Evolutionary conservation across 2,797 vertebrate genomes (phyloP), one percentile per base, ranked within the genome.

Genomic region (Nannoperca australis): DNA sequence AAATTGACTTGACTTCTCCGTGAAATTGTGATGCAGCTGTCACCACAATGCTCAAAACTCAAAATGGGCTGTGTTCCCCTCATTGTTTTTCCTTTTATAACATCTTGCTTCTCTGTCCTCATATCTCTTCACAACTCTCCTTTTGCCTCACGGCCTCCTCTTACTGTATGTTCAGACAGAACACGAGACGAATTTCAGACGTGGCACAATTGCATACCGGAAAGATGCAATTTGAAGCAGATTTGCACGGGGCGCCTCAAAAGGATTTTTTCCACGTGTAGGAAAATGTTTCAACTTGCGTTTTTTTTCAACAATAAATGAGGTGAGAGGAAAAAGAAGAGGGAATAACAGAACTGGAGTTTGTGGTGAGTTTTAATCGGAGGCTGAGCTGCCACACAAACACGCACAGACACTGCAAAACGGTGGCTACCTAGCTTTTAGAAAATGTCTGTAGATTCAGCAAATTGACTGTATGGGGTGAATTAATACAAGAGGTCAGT

Each of bases 401-500:
- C 50, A 68, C 24, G n/a, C 7, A 49, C 7, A 56, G 38, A 61
- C 20, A 38, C 36, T 49, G 34, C 10, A 2, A 65, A 17, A 53
- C 38, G 12, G 36, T 53, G 49, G 7, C 17, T 32, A 15, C 47
- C 20, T n/a, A 5, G 22, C 14, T 32, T 62, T 12, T 10, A 47
- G 15, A 34, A 51, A 36, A 32, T 6, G 10, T 54, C 32, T 50
- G 18, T 27, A 22, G 14, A 17, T 13, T 58, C 0, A 1, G n/a
- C 27, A n/a, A 11, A 10, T 50, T 45, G 7, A 15, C 32, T 40
- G 9, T 62, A n/a, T 54, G 8, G 18, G 49, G 7, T 0, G 10
- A 70, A 79, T 49, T 40, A 62, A 53, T 20, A 63, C 14, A 34
- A 27, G 14, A 30, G n/a, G 15, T 44, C 44, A 58, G 11, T 3